Conservation (phyloP, 2,113 vertebrate species). For the Oncorhynchus clarkii region DNA sequence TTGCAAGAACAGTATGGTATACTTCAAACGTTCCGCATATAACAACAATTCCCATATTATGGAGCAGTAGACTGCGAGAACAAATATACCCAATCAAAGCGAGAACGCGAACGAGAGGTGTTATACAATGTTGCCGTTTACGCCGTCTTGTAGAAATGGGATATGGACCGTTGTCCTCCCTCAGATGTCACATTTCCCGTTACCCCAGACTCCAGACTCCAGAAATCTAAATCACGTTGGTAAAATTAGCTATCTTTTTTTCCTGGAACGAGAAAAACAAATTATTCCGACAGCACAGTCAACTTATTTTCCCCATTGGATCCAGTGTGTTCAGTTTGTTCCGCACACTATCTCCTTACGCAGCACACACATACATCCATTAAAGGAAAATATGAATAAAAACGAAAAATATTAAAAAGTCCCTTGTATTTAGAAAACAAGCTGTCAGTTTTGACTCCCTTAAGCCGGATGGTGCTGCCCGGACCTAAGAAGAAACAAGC, state of each 20-base stretch:
- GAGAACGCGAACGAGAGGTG: conserved; percentile 15
- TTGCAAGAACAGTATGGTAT: conserved; percentile 13
- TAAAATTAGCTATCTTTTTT: conserved; percentile 41
- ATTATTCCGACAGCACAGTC: conserved; percentile 43
- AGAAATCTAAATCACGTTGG: conserved; percentile 53
- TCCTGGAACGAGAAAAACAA: conserved; percentile 41
- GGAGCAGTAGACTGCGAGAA: conserved; percentile 36
- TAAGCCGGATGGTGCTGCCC: conserved; percentile 56
- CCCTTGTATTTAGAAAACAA: conserved; percentile 42
- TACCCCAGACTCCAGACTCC: conserved; percentile 21
- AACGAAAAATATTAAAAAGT: conserved; percentile 49
- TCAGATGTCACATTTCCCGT: conserved; percentile 51
- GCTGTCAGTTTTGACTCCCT: conserved; percentile 35
- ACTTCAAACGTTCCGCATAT: conserved; percentile 1
- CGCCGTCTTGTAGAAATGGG: conserved; percentile 12
- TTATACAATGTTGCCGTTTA: conserved; percentile 17
- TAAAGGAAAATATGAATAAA: conserved; percentile 17
- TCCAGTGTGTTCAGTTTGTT: conserved; percentile 13
- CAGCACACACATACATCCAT: conserved; percentile 24
- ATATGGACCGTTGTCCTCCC: conserved; percentile 37
- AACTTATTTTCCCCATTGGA: conserved; percentile 66
- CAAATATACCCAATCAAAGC: conserved; percentile 44
- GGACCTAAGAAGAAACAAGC: conserved; percentile 48
- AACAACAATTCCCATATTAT: conserved; percentile 11
- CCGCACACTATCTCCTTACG: conserved; percentile 5